A percentile compares a stretch with the other conserved stretches of the same genome.
phyloP scores from a whole-genome alignment of 2,888 invertebrate species.

The Trisateles emortualis region DNA sequence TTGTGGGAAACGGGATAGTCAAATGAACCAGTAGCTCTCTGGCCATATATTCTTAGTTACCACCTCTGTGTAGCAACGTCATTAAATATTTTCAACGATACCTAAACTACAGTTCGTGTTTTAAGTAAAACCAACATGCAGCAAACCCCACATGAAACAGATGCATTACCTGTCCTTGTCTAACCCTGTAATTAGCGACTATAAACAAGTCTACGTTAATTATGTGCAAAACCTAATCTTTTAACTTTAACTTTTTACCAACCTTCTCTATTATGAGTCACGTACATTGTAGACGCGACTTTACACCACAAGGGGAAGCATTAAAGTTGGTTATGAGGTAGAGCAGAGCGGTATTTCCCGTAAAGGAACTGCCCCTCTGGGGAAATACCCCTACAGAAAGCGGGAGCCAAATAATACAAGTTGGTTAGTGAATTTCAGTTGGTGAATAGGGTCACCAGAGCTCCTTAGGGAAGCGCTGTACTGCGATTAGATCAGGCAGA shows the following conservation, averaged over 20 bases:
- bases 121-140: constrained; percentile 17
- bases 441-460: too few relatives aligned
- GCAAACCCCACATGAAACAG: constrained; percentile 12
- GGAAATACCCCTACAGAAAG: too few relatives aligned
- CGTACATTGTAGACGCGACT: neutral
- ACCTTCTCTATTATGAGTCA: neutral
- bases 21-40: too few relatives aligned
- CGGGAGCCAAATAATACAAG: too few relatives aligned
- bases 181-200: constrained; percentile 30
- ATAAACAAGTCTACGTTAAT: constrained; percentile 28
- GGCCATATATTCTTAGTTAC: too few relatives aligned
- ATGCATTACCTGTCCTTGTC: constrained; percentile 26
- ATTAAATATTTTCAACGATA: neutral
- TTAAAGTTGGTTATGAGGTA: neutral
- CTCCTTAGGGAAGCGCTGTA: too few relatives aligned
- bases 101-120: constrained; percentile 26
- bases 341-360: neutral
- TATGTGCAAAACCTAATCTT: neutral
- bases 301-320: neutral
- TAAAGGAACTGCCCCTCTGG: too few relatives aligned
- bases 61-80: too few relatives aligned
- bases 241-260: neutral
- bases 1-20: too few relatives aligned
- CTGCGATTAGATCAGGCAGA: too few relatives aligned
- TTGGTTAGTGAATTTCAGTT: too few relatives aligned